These are phyloP conservation scores for Carcharodon carcharias DNA, from an alignment of 2,797 vertebrate species.

Conservation along the genomic window DNA sequence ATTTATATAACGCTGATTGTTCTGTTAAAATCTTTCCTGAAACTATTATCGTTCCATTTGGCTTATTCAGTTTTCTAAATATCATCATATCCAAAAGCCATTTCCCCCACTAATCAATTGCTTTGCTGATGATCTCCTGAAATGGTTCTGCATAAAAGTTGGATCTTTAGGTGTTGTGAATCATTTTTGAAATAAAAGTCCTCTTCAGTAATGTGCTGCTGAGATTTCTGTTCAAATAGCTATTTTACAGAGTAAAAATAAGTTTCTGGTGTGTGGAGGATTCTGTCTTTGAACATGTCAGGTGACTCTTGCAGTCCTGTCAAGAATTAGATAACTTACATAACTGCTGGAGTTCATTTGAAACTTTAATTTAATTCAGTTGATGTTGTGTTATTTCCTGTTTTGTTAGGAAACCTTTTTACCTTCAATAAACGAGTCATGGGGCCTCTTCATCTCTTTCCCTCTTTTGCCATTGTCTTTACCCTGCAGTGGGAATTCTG, in stretches of 20 bases:
- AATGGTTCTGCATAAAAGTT: background rate
- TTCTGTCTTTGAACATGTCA: background rate
- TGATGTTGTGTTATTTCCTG: background rate
- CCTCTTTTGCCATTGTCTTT: background rate
- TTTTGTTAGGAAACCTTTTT: background rate
- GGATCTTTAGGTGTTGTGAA: background rate
- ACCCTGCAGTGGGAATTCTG: background rate
- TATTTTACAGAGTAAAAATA: background rate
- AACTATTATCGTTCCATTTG: background rate
- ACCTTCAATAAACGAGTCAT: background rate
- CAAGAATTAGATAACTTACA: background rate
- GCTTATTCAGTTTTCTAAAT: background rate
- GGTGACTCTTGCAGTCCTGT: background rate
- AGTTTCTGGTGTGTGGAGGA: background rate
- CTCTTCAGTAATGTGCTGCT: background rate
- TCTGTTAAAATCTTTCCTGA: background rate
- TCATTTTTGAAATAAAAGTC: slow-evolving; percentile 3
- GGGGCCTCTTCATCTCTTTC: background rate
- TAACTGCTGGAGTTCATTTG: background rate
- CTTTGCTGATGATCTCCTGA: background rate
- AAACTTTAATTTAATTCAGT: background rate
- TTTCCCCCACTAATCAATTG: background rate
- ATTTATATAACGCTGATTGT: background rate
- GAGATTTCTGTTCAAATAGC: background rate
- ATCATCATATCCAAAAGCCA: background rate